Conservation (phyloP, 2,797 vertebrate species). For the Rhyacichthys aspro region DNA sequence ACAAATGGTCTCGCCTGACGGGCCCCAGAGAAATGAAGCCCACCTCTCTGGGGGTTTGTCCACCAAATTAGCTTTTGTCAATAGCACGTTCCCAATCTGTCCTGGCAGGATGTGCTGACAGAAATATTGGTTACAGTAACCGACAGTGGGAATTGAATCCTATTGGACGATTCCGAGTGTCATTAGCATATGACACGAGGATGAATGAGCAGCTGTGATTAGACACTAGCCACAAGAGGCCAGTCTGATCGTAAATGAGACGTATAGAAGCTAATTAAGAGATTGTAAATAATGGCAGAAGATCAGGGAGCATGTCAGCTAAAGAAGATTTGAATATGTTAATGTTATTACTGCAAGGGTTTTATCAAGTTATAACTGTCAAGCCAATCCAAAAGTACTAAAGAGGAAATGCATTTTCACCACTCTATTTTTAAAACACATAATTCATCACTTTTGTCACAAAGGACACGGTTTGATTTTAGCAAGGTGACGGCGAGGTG, state of each 20-base stretch:
- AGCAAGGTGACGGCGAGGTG: constrained; percentile 1
- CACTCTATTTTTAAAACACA: constrained; percentile 10
- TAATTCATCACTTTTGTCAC: constrained; percentile 14
- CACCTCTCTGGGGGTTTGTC: constrained; percentile 65
- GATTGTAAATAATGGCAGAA: too few species aligned
- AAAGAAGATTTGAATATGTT: too few species aligned
- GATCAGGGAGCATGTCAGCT: too few species aligned
- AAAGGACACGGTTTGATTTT: constrained; percentile 14
- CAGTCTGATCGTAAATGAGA: constrained; percentile 1
- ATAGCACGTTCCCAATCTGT: constrained; percentile 81
- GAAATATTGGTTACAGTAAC: constrained; percentile 85
- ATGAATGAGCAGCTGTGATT: constrained; percentile 58
- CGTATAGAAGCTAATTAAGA: background rate
- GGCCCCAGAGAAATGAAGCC: constrained; percentile 67
- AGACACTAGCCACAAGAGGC: constrained; percentile 28
- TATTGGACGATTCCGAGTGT: constrained; percentile 66
- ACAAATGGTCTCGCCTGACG: constrained; percentile 63
- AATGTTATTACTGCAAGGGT: background rate
- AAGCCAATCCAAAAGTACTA: constrained; percentile 4
- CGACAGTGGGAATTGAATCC: constrained; percentile 74
- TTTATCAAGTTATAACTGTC: background rate
- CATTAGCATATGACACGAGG: constrained; percentile 67
- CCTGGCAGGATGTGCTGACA: constrained; percentile 78
- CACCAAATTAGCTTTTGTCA: constrained; percentile 84
- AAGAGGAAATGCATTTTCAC: background rate